phyloP scores from a whole-genome alignment of 2,888 invertebrate species.

The Pyrrhia umbra region DNA sequence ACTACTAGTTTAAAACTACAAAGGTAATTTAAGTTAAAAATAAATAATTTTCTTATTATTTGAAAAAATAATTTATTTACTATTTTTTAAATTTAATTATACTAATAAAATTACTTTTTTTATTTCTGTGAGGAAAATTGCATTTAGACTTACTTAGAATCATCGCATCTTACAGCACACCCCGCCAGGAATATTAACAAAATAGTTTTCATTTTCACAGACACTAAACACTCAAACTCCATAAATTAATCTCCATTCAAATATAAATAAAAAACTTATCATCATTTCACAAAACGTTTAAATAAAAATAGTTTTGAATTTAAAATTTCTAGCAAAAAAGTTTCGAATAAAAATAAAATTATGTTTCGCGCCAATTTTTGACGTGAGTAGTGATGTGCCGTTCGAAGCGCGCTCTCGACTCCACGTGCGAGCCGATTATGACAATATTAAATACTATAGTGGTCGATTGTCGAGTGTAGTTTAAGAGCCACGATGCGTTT shows the following conservation, averaged over 20 bases:
- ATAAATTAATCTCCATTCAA: slow-evolving; percentile 22
- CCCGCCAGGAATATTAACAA: slow-evolving; percentile 76
- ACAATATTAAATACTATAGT: slow-evolving; percentile 68
- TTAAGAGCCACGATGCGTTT: slow-evolving; percentile 24
- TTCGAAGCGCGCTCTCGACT: slow-evolving; percentile 66
- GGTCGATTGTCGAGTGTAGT: slow-evolving; percentile 47
- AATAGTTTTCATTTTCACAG: slow-evolving; percentile 72
- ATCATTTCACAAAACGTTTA: not conserved
- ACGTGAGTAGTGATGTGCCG: slow-evolving; percentile 60
- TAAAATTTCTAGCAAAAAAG: slow-evolving; percentile 18
- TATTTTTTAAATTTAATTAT: no score
- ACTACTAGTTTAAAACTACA: no score
- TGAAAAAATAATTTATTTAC: no score
- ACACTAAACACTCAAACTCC: slow-evolving; percentile 48
- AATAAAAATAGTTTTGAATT: slow-evolving; percentile 2
- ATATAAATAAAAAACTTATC: not conserved
- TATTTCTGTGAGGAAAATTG: no score
- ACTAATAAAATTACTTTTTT: no score
- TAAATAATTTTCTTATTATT: no score
- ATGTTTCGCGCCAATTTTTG: slow-evolving; percentile 70
- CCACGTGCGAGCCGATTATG: slow-evolving; percentile 67
- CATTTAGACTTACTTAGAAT: slow-evolving; percentile 80
- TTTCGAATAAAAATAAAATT: slow-evolving; percentile 27
- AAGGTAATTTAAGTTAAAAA: no score
- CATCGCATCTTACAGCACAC: slow-evolving; percentile 79